Evolutionary conservation across 1,140 invertebrate species (phyloP).

Genomic region (Archivesica marissinica): DNA sequence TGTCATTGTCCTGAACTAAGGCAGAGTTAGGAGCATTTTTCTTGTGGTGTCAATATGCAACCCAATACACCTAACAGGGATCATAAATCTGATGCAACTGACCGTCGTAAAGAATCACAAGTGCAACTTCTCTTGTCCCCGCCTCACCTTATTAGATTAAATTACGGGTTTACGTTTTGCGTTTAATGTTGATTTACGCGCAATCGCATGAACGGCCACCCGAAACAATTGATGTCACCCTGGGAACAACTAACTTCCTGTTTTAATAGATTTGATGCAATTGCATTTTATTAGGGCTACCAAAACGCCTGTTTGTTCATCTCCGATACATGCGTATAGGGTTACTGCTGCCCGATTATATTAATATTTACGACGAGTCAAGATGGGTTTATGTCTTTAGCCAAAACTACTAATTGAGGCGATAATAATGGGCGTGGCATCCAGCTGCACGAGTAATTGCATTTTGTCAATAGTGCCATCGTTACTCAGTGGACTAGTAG

Average conservation of each 20-base stretch:
- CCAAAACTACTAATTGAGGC: neutral
- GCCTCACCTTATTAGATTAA: neutral
- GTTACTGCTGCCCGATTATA: neutral
- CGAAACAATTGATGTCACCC: constrained; percentile 17
- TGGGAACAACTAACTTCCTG: constrained; percentile 21
- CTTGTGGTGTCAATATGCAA: constrained; percentile 39
- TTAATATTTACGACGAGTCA: constrained; percentile 38
- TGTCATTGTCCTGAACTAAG: too few species aligned
- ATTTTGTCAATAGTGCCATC: too few species aligned
- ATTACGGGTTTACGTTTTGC: constrained; percentile 25
- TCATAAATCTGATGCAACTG: constrained; percentile 44
- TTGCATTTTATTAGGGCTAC: constrained; percentile 25
- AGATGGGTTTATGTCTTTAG: constrained; percentile 21
- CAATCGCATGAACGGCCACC: neutral
- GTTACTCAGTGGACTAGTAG: too few species aligned
- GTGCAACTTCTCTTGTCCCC: neutral
- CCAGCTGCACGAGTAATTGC: constrained; percentile 46
- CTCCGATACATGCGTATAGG: neutral
- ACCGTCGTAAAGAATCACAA: neutral
- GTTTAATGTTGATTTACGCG: neutral
- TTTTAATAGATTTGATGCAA: constrained; percentile 40
- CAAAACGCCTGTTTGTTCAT: neutral
- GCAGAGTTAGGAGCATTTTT: too few species aligned
- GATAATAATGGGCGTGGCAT: constrained; percentile 30
- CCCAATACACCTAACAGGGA: neutral